Evolutionary conservation across 2,797 vertebrate species (phyloP).

Genomic region (Spatula versicolor): DNA sequence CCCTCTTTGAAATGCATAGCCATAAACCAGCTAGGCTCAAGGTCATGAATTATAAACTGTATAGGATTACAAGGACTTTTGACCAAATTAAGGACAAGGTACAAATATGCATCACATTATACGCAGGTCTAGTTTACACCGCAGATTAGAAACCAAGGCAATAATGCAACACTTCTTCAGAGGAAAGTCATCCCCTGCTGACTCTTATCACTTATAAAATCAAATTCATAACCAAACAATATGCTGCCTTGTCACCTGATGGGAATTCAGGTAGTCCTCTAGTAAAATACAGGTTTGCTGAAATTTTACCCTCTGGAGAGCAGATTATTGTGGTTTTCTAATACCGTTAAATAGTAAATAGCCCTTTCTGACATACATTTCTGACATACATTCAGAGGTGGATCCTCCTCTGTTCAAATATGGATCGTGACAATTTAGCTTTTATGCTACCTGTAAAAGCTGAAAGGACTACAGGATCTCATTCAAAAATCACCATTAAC

Average conservation of each 20-base stretch:
- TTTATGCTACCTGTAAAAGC: not conserved
- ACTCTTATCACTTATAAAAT: not conserved
- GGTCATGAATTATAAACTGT: not conserved
- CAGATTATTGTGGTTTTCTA: not conserved
- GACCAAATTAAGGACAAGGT: not conserved
- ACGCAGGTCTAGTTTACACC: not conserved
- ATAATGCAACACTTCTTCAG: not conserved
- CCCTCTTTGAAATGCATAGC: not conserved
- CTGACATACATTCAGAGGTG: not conserved
- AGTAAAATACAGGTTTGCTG: not conserved
- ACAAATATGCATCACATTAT: not conserved
- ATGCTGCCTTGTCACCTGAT: not conserved
- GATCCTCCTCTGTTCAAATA: not conserved
- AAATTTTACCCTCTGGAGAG: not conserved
- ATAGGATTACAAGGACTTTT: not conserved
- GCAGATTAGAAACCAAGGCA: rapidly evolving
- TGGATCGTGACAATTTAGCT: not conserved
- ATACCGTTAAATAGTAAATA: not conserved
- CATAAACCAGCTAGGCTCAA: not conserved
- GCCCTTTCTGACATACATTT: not conserved
- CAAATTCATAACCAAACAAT: not conserved
- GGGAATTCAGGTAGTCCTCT: too few species aligned
- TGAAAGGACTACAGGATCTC: not conserved
- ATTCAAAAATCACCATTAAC: not conserved
- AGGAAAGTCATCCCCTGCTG: not conserved